phyloP scores from a whole-genome alignment of 1,140 invertebrate genomes.

The Drosophila pseudoananassae region DNA sequence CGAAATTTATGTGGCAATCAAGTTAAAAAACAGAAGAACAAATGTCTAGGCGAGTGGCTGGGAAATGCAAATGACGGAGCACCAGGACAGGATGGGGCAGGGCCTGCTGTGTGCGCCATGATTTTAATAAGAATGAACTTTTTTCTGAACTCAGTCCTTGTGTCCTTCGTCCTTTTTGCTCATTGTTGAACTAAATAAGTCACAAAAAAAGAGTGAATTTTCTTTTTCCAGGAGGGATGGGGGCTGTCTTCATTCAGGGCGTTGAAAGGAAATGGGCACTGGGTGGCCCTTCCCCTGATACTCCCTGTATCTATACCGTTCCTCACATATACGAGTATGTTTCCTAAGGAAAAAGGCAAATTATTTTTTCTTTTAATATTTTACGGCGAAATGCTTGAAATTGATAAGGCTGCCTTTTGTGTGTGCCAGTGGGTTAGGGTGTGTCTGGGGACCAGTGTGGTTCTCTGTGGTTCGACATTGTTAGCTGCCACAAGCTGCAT shows the following conservation, averaged over 20 bases:
- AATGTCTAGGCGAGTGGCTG: slow-evolving; percentile 12
- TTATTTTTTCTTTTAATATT: slow-evolving; percentile 57
- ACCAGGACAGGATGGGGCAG: background rate
- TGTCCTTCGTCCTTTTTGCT: slow-evolving; percentile 9
- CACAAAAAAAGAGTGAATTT: slow-evolving; percentile 60
- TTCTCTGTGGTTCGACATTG: slow-evolving; percentile 46
- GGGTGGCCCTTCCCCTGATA: background rate
- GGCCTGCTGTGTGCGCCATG: slow-evolving; percentile 33
- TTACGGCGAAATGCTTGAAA: slow-evolving; percentile 73
- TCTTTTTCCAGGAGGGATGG: background rate
- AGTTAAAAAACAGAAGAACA: slow-evolving; percentile 47
- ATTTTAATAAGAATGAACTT: slow-evolving; percentile 74
- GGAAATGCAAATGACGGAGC: slow-evolving; percentile 66
- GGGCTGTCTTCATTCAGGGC: background rate
- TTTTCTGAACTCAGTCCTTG: slow-evolving; percentile 2
- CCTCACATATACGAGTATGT: slow-evolving; percentile 4
- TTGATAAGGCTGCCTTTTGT: slow-evolving; percentile 71
- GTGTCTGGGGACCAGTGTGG: background rate
- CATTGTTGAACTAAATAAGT: slow-evolving; percentile 72
- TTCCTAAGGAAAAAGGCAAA: slow-evolving; percentile 48
- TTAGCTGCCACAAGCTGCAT: slow-evolving; percentile 44
- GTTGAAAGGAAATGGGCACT: slow-evolving; percentile 27
- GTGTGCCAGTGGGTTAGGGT: slow-evolving; percentile 15
- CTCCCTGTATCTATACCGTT: slow-evolving; percentile 2
- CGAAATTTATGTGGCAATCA: slow-evolving; percentile 81